These are phyloP conservation scores for Eclectus roratus DNA, from an alignment of 2,113 vertebrate genomes.

Conservation along the genomic window DNA sequence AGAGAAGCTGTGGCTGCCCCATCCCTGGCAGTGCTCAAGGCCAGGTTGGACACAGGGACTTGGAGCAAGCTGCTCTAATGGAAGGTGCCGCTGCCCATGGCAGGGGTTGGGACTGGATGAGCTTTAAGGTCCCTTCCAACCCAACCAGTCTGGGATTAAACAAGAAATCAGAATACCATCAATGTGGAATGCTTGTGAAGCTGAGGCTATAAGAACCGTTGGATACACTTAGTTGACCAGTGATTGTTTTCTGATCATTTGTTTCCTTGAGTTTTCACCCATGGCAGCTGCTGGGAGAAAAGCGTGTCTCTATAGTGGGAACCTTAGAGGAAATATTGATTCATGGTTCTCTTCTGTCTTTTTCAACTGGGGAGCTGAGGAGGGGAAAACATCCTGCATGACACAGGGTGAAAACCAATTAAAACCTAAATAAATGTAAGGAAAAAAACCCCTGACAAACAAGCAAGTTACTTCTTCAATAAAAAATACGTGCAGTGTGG, in stretches of 20 bases:
- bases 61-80: fast-evolving
- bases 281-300: not conserved
- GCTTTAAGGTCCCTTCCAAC: not conserved
- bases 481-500: constrained; percentile 11
- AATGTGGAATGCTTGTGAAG: not conserved
- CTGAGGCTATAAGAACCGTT: not conserved
- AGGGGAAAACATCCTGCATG: not conserved
- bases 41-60: not conserved
- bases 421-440: not conserved
- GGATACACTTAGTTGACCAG: not conserved
- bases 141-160: not conserved
- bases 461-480: constrained; percentile 44
- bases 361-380: not conserved
- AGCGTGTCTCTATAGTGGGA: not conserved
- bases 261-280: not conserved
- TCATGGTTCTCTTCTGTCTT: not conserved
- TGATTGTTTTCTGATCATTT: not conserved
- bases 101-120: not conserved
- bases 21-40: no score
- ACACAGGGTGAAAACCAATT: constrained; percentile 2
- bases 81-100: fast-evolving
- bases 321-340: not conserved
- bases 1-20: no score
- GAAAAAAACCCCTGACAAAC: not conserved
- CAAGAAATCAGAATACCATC: not conserved